These are phyloP conservation scores for Hyppa rectilinea DNA, from an alignment of 2,888 invertebrate genomes.

Conservation along the genomic window DNA sequence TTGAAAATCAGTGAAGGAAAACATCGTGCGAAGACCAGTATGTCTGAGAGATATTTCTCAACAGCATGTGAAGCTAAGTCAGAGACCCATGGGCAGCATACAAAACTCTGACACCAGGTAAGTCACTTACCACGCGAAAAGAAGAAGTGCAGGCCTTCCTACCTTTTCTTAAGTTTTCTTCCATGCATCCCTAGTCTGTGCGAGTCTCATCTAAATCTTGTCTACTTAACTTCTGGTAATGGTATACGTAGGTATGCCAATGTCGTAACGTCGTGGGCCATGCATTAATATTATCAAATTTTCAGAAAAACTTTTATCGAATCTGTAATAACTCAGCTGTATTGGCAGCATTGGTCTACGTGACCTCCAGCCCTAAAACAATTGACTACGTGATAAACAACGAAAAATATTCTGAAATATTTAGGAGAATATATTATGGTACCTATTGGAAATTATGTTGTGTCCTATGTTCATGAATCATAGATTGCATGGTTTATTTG, in stretches of 20 bases:
- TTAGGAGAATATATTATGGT: background rate
- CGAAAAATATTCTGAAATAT: conserved; percentile 12
- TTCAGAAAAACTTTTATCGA: background rate
- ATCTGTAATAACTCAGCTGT: background rate
- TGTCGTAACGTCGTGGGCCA: no score
- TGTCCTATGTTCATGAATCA: background rate
- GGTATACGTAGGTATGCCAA: background rate
- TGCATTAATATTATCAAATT: background rate
- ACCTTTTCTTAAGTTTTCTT: no score
- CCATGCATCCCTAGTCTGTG: background rate
- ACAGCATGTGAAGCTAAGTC: no score
- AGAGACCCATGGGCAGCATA: no score
- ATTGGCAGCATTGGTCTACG: conserved; percentile 27
- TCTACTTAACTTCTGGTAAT: background rate
- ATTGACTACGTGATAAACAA: conserved; percentile 42
- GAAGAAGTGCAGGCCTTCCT: no score
- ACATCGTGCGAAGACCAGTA: no score
- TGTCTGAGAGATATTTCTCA: no score
- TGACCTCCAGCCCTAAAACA: conserved; percentile 33
- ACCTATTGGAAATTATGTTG: background rate
- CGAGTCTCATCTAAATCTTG: background rate
- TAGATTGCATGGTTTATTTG: background rate
- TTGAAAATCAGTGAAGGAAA: no score
- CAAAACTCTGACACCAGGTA: no score
- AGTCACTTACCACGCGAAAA: no score